Evolutionary conservation across 2,888 invertebrate species (phyloP).

Genomic region (Ligdia adustata): DNA sequence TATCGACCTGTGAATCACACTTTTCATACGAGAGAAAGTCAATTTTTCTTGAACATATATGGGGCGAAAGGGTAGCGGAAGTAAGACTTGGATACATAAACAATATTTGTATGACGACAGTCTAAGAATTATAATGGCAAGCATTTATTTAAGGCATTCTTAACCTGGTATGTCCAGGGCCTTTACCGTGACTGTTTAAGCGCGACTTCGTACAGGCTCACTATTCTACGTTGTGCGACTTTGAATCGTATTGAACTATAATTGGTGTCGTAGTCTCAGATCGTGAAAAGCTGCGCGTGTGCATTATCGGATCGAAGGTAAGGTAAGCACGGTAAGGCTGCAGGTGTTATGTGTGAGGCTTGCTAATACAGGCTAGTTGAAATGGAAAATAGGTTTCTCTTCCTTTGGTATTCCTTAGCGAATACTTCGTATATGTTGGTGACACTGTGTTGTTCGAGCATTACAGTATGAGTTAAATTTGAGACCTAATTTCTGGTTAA

Average conservation of each 20-base stretch:
- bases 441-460: no score
- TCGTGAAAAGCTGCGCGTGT: background rate
- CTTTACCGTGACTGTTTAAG: background rate
- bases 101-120: background rate
- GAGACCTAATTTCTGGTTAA: no score
- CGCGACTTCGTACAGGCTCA: background rate
- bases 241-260: background rate
- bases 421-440: background rate
- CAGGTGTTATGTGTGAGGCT: background rate
- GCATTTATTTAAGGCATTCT: no score
- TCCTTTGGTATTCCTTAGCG: constrained; percentile 8
- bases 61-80: constrained; percentile 26
- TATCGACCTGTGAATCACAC: constrained; percentile 10
- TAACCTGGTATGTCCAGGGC: background rate
- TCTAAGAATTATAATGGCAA: background rate
- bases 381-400: constrained; percentile 27
- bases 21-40: constrained; percentile 29
- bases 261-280: background rate
- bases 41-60: constrained; percentile 17
- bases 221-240: background rate
- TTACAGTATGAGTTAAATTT: no score
- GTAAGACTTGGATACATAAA: background rate
- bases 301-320: no score
- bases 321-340: no score
- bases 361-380: constrained; percentile 1